Percentiles rank a stretch among this genome's conserved stretches.
Evolutionary conservation across 2,888 invertebrate genomes (phyloP).

Genomic region (Byasa hedistus): DNA sequence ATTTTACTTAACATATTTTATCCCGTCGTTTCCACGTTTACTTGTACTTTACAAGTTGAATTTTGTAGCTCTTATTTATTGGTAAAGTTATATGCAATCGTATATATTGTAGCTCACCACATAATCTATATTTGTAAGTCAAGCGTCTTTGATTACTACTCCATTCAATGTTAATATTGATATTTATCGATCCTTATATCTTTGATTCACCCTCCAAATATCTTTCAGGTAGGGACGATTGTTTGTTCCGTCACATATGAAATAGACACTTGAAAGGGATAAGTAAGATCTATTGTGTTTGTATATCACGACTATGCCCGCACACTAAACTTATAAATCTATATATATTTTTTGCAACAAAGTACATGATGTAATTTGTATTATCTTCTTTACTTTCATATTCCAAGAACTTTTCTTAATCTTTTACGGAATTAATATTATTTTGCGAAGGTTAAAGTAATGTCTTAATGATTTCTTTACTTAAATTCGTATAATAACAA

Average conservation of each 20-base stretch:
- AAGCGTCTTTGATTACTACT: not conserved
- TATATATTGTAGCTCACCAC: too few relatives aligned
- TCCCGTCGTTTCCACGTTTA: too few relatives aligned
- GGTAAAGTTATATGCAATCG: too few relatives aligned
- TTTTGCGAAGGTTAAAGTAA: too few relatives aligned
- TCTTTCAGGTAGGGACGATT: not conserved
- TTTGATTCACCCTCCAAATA: not conserved
- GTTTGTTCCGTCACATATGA: constrained; percentile 2
- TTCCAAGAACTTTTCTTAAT: too few relatives aligned
- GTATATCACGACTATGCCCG: not conserved
- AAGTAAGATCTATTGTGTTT: not conserved
- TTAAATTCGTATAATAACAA: not conserved
- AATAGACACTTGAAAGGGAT: constrained; percentile 4
- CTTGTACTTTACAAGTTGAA: too few relatives aligned
- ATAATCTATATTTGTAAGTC: not conserved
- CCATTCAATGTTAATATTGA: not conserved
- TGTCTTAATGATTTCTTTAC: too few relatives aligned
- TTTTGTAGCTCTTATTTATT: too few relatives aligned
- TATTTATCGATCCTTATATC: not conserved
- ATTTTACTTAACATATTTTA: too few relatives aligned
- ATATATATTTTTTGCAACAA: not conserved
- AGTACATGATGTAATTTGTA: too few relatives aligned
- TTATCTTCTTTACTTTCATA: too few relatives aligned
- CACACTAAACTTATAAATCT: not conserved
- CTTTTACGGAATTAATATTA: too few relatives aligned